Conservation (phyloP, 2,888 invertebrate species). For the Crematogaster levior region DNA sequence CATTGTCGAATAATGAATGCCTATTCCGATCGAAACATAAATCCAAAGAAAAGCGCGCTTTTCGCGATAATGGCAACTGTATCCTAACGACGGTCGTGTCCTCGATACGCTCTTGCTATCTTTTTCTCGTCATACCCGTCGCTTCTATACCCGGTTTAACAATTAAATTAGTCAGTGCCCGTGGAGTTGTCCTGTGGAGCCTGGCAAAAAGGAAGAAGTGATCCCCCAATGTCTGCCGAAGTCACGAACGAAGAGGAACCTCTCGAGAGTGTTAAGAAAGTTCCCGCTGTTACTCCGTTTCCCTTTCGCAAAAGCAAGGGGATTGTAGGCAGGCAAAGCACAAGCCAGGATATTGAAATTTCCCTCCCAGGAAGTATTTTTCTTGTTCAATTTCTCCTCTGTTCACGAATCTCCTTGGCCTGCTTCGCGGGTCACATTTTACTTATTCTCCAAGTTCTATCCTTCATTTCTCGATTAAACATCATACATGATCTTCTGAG, state of each 20-base stretch:
- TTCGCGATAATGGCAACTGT: conserved; percentile 41
- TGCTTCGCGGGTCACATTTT: conserved; percentile 33
- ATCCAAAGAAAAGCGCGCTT: conserved; percentile 10
- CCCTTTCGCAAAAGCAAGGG: conserved; percentile 45
- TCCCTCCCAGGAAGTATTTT: conserved; percentile 78
- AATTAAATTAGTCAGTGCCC: conserved; percentile 80
- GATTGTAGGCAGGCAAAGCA: conserved; percentile 63
- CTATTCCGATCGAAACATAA: neutral
- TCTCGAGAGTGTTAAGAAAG: conserved; percentile 73
- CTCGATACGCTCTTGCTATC: conserved; percentile 9
- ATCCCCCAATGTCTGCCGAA: conserved; percentile 83
- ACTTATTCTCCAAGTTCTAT: conserved; percentile 18
- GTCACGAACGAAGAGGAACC: conserved; percentile 78
- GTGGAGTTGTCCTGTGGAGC: conserved; percentile 51
- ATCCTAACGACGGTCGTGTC: neutral
- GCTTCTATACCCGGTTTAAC: conserved; percentile 77
- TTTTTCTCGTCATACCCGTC: conserved; percentile 60
- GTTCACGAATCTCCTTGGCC: conserved; percentile 56
- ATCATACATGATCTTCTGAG: conserved; percentile 1
- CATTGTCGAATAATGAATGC: neutral
- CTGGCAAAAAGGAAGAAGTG: conserved; percentile 68
- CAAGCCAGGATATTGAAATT: conserved; percentile 82
- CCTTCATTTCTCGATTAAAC: conserved; percentile 30
- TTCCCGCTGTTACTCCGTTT: conserved; percentile 37
- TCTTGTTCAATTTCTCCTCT: conserved; percentile 73